Percentiles rank a stretch among this genome's conserved stretches.
Conservation (phyloP, 2,113 vertebrate genomes). For the Sceloporus tristichus region DNA sequence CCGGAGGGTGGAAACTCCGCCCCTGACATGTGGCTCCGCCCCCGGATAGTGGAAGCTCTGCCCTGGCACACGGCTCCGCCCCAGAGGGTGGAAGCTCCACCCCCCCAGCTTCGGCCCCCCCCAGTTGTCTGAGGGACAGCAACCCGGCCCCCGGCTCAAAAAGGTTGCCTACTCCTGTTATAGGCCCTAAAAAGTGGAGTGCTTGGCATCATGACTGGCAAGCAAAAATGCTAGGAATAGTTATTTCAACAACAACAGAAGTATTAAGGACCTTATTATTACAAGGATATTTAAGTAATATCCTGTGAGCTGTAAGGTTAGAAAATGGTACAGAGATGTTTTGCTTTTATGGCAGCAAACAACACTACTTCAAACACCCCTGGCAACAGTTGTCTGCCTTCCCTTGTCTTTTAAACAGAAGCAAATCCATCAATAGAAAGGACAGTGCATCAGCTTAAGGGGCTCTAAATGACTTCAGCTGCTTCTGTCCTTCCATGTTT, state of each 20-base stretch:
- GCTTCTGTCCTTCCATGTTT: conserved; percentile 30
- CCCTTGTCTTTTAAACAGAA: neutral
- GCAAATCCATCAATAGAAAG: conserved; percentile 21
- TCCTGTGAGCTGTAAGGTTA: neutral
- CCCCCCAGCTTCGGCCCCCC: no score
- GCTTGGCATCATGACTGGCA: neutral
- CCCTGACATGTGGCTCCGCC: no score
- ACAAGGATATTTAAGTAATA: no score
- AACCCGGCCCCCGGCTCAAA: no score
- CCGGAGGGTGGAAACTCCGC: no score
- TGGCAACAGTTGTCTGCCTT: conserved; percentile 11
- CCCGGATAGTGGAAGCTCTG: no score
- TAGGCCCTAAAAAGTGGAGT: neutral
- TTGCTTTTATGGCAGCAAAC: conserved; percentile 3
- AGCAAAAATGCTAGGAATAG: neutral
- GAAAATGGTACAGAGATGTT: neutral
- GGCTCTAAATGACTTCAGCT: conserved; percentile 49
- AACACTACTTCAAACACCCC: neutral
- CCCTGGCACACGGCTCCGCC: no score
- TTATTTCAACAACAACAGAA: neutral
- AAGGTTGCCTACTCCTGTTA: no score
- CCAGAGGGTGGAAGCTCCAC: no score
- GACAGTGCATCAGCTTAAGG: conserved; percentile 22
- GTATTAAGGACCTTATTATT: no score
- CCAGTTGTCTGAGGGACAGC: no score